phyloP scores from a whole-genome alignment of 2,797 vertebrate species.

The Arnoldichthys spilopterus region DNA sequence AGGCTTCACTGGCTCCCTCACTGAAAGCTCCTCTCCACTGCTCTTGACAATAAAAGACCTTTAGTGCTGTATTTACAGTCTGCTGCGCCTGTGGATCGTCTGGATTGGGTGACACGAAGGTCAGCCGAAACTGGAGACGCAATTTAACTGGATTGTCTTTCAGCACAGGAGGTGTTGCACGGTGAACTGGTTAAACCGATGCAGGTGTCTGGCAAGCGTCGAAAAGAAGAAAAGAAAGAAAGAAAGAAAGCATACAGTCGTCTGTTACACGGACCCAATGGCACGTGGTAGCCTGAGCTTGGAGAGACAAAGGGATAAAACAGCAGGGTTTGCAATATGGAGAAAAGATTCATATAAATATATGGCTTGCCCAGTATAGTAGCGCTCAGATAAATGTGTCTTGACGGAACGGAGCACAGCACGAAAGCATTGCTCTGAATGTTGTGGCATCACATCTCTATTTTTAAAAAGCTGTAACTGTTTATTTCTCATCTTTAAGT shows the following conservation, averaged over 20 bases:
- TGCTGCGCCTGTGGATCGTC: constrained; percentile 3
- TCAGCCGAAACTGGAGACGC: constrained; percentile 38
- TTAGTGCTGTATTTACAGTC: constrained; percentile 47
- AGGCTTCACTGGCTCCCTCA: constrained; percentile 23
- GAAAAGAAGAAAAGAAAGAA: neutral
- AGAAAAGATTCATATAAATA: too few relatives aligned
- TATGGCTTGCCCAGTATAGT: neutral
- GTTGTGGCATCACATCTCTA: too few relatives aligned
- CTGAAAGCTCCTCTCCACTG: constrained; percentile 20
- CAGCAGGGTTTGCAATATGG: neutral
- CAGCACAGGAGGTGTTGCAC: neutral
- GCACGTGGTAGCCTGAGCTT: neutral
- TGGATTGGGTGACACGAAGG: constrained; percentile 30
- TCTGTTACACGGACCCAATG: neutral
- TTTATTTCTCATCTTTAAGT: too few relatives aligned
- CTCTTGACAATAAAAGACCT: constrained; percentile 35
- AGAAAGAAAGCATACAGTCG: neutral
- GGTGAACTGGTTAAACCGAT: constrained; percentile 21
- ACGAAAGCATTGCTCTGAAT: too few relatives aligned
- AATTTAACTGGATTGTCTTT: constrained; percentile 10
- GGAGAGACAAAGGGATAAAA: neutral
- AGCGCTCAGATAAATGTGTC: neutral
- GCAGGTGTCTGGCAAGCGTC: constrained; percentile 30
- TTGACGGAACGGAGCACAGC: neutral
- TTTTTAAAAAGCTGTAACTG: too few relatives aligned